These are phyloP conservation scores for Poecilus cupreus DNA, from an alignment of 2,888 invertebrate genomes.

Conservation along the genomic window DNA sequence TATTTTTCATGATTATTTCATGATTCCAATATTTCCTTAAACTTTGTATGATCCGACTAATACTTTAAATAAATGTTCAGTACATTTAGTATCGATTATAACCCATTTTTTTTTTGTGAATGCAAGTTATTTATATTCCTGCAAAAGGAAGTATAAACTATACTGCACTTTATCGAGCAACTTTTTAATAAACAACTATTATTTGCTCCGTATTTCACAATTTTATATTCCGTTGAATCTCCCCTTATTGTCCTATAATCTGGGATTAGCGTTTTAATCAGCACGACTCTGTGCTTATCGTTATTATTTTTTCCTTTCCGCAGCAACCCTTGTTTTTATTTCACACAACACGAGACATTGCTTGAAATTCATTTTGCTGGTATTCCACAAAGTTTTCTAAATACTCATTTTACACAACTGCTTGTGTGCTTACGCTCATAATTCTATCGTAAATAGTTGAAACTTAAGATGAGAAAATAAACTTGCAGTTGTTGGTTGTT, in stretches of 20 bases:
- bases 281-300: neutral
- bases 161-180: neutral
- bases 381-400: conserved; percentile 15
- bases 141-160: neutral
- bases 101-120: no score
- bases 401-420: conserved; percentile 5
- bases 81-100: no score
- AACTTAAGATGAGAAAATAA: conserved; percentile 7
- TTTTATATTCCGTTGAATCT: neutral
- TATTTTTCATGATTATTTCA: no score
- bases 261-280: conserved; percentile 32
- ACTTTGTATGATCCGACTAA: no score
- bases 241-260: conserved; percentile 4
- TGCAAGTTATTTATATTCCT: no score
- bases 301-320: conserved; percentile 10
- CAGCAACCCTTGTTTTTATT: neutral
- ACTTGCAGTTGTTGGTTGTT: neutral
- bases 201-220: neutral
- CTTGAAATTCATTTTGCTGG: conserved; percentile 20
- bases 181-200: conserved; percentile 6
- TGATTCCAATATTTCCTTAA: no score
- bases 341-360: neutral
- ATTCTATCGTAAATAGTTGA: conserved; percentile 5
- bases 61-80: no score
- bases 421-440: neutral